Percentiles rank a stretch among this genome's conserved stretches.
Evolutionary conservation across 2,888 invertebrate species (phyloP).

Genomic region (Artemia sinica): DNA sequence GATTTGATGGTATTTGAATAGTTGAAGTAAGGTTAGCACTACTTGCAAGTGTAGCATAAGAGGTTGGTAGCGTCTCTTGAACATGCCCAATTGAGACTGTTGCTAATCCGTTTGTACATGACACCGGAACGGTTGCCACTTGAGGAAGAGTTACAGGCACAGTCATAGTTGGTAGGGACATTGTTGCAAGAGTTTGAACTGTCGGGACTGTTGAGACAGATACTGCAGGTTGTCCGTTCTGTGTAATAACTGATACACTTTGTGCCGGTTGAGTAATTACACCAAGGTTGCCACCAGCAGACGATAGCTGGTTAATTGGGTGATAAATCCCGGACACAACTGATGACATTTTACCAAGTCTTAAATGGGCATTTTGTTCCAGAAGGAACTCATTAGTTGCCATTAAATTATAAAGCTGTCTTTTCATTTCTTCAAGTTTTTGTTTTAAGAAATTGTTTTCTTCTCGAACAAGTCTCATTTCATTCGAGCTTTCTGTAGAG

Average conservation of each 20-base stretch:
- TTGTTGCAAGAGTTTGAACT: slow-evolving; percentile 36
- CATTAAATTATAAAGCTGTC: slow-evolving; percentile 47
- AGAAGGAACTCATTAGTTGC: slow-evolving; percentile 60
- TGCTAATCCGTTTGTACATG: slow-evolving; percentile 31
- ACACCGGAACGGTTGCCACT: slow-evolving; percentile 38
- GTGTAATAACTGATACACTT: slow-evolving; percentile 12
- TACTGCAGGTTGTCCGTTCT: background rate
- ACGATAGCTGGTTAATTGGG: slow-evolving; percentile 4
- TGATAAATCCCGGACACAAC: slow-evolving; percentile 1
- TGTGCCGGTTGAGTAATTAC: slow-evolving; percentile 9
- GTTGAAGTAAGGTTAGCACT: slow-evolving; percentile 40
- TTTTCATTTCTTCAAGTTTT: slow-evolving; percentile 49
- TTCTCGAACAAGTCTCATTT: slow-evolving; percentile 37
- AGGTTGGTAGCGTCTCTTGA: slow-evolving; percentile 36
- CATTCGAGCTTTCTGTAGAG: background rate
- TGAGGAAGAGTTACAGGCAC: slow-evolving; percentile 44
- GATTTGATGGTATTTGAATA: slow-evolving; percentile 40
- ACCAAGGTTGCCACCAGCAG: slow-evolving; percentile 8
- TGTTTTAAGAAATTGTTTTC: slow-evolving; percentile 48
- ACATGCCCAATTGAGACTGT: slow-evolving; percentile 37
- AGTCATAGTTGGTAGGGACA: slow-evolving; percentile 43
- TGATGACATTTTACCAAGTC: slow-evolving; percentile 36
- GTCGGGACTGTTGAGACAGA: slow-evolving; percentile 32
- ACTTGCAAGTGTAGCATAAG: slow-evolving; percentile 37
- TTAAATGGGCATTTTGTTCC: slow-evolving; percentile 54